phyloP scores from a whole-genome alignment of 2,113 vertebrate genomes.

The Mola mola region DNA sequence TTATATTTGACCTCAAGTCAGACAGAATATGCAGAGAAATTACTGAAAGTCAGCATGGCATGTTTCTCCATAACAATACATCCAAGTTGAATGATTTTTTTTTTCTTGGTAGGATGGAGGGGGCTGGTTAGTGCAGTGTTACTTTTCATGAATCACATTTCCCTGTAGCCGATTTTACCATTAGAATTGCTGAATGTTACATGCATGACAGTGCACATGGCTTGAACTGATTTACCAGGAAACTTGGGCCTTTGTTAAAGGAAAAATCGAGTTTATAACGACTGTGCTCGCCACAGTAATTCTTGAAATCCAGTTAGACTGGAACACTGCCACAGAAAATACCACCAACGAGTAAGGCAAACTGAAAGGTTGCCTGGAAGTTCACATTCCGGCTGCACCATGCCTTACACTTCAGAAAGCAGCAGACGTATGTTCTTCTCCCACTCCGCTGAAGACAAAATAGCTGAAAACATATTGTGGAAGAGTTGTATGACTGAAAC shows the following conservation, averaged over 20 bases:
- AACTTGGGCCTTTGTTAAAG: background rate
- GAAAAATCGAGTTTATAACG: background rate
- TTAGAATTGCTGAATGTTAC: constrained; percentile 13
- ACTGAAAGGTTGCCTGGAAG: too few species aligned
- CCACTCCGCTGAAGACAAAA: too few species aligned
- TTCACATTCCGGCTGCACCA: too few species aligned
- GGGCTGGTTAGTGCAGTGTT: constrained; percentile 10
- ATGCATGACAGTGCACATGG: background rate
- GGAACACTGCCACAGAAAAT: background rate
- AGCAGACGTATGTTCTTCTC: too few species aligned
- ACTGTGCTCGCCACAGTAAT: background rate
- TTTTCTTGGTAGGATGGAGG: background rate
- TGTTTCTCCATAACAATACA: constrained; percentile 45
- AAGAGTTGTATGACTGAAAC: too few species aligned
- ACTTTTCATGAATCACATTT: constrained; percentile 42
- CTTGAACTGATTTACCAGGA: constrained; percentile 25
- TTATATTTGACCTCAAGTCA: constrained; percentile 67
- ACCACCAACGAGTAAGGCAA: too few species aligned
- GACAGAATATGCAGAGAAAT: constrained; percentile 51
- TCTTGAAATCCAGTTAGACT: background rate
- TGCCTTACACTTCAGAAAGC: too few species aligned
- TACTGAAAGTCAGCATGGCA: constrained; percentile 35
- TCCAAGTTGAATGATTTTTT: constrained; percentile 36
- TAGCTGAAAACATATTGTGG: too few species aligned
- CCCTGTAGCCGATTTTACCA: constrained; percentile 20